Percentiles rank a stretch among this genome's conserved stretches.
These are phyloP conservation scores for Alviniconcha marisindica DNA, from an alignment of 1,140 invertebrate genomes.

Conservation along the genomic window DNA sequence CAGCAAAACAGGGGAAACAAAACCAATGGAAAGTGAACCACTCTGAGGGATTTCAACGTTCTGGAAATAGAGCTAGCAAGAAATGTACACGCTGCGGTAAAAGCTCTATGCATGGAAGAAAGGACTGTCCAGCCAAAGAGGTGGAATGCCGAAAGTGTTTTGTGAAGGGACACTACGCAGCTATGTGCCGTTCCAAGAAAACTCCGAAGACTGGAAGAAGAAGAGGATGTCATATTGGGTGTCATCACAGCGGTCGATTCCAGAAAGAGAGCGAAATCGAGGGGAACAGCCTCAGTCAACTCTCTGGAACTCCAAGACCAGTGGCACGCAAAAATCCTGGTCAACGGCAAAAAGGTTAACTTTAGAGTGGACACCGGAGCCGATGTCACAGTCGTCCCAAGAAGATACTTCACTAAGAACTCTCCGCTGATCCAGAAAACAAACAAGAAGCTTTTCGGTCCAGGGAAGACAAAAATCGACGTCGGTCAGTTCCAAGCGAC, in stretches of 20 bases:
- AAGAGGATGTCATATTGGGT: not conserved
- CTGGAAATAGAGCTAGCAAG: not conserved
- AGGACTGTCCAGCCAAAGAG: not conserved
- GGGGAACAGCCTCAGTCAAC: not conserved
- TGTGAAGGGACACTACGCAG: not conserved
- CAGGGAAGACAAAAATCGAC: not conserved
- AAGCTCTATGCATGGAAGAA: not conserved
- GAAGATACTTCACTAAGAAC: not conserved
- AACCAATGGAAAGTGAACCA: not conserved
- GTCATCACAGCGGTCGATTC: not conserved
- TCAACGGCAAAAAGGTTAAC: not conserved
- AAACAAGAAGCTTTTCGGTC: conserved; percentile 1
- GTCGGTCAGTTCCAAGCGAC: not conserved
- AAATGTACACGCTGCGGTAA: not conserved
- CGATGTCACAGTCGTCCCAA: not conserved
- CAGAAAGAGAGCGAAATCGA: not conserved
- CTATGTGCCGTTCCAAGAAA: not conserved
- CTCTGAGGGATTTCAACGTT: not conserved
- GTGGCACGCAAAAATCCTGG: not conserved
- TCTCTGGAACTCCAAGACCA: not conserved
- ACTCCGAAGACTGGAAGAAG: not conserved
- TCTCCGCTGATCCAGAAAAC: not conserved
- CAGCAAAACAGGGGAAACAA: not conserved
- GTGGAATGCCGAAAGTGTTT: not conserved
- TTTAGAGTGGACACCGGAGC: not conserved